These are phyloP conservation scores for Hyperopisus bebe DNA, from an alignment of 2,113 vertebrate species.

Conservation along the genomic window DNA sequence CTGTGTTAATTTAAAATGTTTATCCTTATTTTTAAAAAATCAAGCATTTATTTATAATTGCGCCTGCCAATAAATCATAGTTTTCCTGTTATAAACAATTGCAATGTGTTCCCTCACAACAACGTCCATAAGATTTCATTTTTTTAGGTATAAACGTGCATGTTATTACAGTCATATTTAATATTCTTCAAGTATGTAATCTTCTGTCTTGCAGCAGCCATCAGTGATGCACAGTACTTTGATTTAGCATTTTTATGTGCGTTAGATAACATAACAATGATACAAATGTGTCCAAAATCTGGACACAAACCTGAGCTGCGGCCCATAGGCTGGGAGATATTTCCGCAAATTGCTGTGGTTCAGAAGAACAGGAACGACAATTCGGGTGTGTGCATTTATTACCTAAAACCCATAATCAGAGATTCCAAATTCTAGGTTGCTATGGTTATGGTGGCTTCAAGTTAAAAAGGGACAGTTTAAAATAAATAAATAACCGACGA, in stretches of 20 bases:
- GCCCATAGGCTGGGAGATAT: not conserved
- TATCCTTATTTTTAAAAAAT: not conserved
- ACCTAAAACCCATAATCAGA: not conserved
- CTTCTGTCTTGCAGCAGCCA: not conserved
- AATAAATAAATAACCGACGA: not conserved
- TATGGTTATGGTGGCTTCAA: not conserved
- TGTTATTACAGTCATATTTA: not conserved
- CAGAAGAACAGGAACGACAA: not conserved
- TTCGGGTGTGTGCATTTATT: not conserved
- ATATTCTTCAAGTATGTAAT: not conserved
- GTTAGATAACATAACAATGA: not conserved
- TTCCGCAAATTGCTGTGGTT: not conserved
- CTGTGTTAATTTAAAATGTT: not conserved
- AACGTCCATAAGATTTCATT: not conserved
- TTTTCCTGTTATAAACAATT: not conserved
- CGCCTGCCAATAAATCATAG: not conserved
- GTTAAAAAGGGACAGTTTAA: not conserved
- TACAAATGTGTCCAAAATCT: not conserved
- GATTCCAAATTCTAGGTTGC: not conserved
- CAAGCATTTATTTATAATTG: not conserved
- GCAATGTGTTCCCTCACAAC: not conserved
- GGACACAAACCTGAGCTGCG: not conserved
- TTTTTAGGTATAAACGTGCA: not conserved
- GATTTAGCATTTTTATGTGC: not conserved
- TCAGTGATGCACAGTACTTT: not conserved